phyloP scores from a whole-genome alignment of 1,140 invertebrate genomes.

The Agrypnia vestita region DNA sequence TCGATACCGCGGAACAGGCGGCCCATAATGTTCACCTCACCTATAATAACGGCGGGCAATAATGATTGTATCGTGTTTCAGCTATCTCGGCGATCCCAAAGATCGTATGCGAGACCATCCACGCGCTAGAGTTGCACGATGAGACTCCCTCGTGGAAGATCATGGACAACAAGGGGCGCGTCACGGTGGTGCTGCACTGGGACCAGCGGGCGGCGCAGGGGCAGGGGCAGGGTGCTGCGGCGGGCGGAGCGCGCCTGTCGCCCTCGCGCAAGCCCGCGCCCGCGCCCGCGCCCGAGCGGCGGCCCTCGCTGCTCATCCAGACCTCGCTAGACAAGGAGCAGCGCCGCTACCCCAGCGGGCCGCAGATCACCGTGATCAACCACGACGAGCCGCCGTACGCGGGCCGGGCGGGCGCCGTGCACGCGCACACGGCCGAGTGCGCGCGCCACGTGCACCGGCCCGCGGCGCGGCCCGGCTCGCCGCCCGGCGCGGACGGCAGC shows the following conservation, averaged over 20 bases:
- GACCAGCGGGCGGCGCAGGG: conserved; percentile 82
- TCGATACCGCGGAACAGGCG: no score
- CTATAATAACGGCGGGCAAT: no score
- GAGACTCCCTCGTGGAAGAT: conserved; percentile 97
- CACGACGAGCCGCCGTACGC: conserved; percentile 81
- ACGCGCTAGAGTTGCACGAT: conserved; percentile 94
- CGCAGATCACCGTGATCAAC: conserved; percentile 93
- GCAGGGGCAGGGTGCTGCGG: conserved; percentile 73
- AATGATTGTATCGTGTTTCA: conserved; percentile 67
- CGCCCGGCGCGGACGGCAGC: conserved; percentile 74
- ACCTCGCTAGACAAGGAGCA: conserved; percentile 82
- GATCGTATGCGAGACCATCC: conserved; percentile 96
- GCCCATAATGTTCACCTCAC: no score
- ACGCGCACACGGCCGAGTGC: conserved; percentile 89
- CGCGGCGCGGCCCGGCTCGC: conserved; percentile 72
- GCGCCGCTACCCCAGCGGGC: conserved; percentile 76
- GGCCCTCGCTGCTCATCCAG: conserved; percentile 83
- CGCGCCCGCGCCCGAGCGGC: conserved; percentile 73
- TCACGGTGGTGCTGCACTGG: conserved; percentile 95
- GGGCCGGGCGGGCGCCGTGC: conserved; percentile 77
- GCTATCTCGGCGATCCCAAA: conserved; percentile 95
- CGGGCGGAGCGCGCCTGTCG: conserved; percentile 77
- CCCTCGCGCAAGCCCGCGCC: conserved; percentile 73
- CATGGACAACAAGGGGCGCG: conserved; percentile 95
- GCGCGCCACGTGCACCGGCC: conserved; percentile 82